These are phyloP conservation scores for Vulpes vulpes DNA, from an alignment of 2,113 vertebrate species.

Conservation along the genomic window DNA sequence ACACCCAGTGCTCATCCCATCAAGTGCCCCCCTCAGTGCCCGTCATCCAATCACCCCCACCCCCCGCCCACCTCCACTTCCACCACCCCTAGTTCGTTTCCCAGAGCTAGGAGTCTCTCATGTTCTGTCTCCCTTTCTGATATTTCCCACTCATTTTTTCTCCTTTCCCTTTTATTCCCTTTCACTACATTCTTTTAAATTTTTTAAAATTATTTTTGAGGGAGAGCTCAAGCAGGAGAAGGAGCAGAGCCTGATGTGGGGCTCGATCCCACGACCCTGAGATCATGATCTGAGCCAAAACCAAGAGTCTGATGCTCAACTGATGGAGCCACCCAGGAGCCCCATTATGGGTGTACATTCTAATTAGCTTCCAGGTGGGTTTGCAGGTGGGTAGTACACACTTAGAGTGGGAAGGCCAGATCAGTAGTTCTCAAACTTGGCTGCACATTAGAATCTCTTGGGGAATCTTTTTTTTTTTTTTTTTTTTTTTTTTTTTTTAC, in stretches of 20 bases:
- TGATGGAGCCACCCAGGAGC: background rate
- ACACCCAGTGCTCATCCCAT: too few relatives aligned
- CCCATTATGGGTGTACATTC: background rate
- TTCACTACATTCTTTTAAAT: background rate
- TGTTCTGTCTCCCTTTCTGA: too few relatives aligned
- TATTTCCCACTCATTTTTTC: too few relatives aligned
- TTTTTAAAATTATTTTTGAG: background rate
- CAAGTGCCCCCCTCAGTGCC: too few relatives aligned
- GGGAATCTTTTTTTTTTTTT: background rate
- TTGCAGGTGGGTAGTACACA: background rate
- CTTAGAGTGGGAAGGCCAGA: conserved; percentile 8
- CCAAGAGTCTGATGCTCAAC: background rate
- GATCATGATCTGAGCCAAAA: background rate
- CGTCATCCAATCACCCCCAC: too few relatives aligned
- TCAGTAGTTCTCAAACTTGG: conserved; percentile 30
- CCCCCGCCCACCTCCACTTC: too few relatives aligned
- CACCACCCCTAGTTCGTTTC: too few relatives aligned
- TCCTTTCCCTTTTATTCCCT: too few relatives aligned
- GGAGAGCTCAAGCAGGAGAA: background rate
- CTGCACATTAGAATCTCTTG: background rate
- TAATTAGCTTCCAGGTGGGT: background rate
- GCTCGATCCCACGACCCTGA: background rate
- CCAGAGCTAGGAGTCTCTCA: too few relatives aligned
- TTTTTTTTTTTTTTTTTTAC: background rate
- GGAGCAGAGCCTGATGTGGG: background rate